Conservation (phyloP, 2,113 vertebrate species). For the Ammodytes marinus region DNA sequence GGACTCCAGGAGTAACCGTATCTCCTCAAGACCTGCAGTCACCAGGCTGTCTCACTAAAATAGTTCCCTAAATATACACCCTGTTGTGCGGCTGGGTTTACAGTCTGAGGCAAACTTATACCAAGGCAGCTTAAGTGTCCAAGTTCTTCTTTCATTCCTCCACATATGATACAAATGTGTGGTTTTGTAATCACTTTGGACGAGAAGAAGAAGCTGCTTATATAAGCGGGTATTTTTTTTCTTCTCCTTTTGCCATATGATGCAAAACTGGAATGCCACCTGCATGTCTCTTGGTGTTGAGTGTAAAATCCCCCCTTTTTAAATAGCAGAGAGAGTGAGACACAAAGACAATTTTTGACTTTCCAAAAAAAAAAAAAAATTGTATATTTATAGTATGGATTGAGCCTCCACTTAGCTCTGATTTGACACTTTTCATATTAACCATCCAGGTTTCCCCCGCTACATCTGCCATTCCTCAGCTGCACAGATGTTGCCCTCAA, state of each 20-base stretch:
- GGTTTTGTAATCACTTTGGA: not conserved
- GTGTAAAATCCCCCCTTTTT: no score
- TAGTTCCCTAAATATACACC: conserved; percentile 84
- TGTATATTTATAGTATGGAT: no score
- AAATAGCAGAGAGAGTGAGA: no score
- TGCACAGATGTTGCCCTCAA: not conserved
- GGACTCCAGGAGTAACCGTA: conserved; percentile 84
- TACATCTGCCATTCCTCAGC: not conserved
- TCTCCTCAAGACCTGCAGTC: conserved; percentile 79
- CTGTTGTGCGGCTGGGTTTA: conserved; percentile 67
- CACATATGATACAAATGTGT: not conserved
- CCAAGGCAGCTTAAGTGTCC: not conserved
- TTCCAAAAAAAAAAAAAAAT: no score
- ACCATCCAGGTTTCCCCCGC: not conserved
- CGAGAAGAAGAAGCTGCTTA: not conserved
- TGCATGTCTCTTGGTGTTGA: not conserved
- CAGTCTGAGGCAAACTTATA: conserved; percentile 11
- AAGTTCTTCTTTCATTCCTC: not conserved
- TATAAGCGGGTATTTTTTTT: not conserved
- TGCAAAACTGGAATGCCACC: not conserved
- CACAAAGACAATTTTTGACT: no score
- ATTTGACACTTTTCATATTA: no score
- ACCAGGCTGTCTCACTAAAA: conserved; percentile 78
- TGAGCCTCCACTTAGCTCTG: no score
- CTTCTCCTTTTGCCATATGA: not conserved